Evolutionary conservation across 2,113 vertebrate species (phyloP), one percentile per base, ranked within the genome.

Genomic region (Brachyhypopomus gauderio): DNA sequence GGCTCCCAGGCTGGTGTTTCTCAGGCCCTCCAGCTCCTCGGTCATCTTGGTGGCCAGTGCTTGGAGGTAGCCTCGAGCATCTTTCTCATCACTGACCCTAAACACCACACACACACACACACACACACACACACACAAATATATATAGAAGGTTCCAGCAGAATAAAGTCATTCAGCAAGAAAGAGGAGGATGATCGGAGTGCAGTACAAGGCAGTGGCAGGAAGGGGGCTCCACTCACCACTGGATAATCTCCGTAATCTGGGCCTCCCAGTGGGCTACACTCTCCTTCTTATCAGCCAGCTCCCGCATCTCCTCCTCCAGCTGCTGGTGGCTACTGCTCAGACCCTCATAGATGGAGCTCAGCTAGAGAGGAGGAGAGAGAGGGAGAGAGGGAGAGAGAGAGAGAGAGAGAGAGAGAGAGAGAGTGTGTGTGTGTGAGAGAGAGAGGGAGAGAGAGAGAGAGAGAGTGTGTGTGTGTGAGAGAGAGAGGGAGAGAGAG

Each of bases 61-160:
- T 89, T 99, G 98, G 77, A 99, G 95, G 87, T 99, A 99, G 1
- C 98, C 97, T 36, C 97, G 94, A 22, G 98, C 97, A 86, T 99
- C 98, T 87, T 99, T 99, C 88, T 99, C 98, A 91, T 99, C 98
- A 8, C 97, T 99, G 87, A 99, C 98, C 98, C 98, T 99, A 83
- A 64, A 59, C 16, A n/a, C 56, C 30, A 79, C 48, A 22, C 48
- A 55, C 27, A 66, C 67, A 63, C 56, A 71, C 41, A 66, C 69
- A 62, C 36, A 70, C 22, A 80, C 17, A 74, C 56, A 63, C 56
- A 64, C 34, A 72, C 70, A 63, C 38, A 66, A 41, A n/a, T 3
- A 62, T 19, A 34, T 12, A 52, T 30, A 30, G 30, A 30, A 3
- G 30, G 30, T 0, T 55, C 71, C 25, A 34, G 25, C 16, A 34